Conservation (phyloP, 2,797 vertebrate species). For the Myiothlypis coronata region DNA sequence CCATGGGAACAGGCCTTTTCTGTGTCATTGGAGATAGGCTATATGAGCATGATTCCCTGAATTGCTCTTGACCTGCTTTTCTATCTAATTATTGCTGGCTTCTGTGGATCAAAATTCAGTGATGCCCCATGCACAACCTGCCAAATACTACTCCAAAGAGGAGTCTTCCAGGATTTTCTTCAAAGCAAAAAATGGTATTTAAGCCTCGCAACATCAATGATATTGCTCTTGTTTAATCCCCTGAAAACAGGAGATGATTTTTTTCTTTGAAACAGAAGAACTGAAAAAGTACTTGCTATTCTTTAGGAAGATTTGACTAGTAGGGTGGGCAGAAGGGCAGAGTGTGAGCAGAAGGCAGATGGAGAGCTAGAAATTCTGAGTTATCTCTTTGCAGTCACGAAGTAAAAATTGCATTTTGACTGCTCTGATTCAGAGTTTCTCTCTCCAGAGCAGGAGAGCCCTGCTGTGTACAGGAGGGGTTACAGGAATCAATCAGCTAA, state of each 20-base stretch:
- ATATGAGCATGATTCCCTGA: background rate
- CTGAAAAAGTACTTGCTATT: background rate
- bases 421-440: background rate
- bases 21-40: background rate
- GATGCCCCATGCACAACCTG: background rate
- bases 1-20: rapidly evolving
- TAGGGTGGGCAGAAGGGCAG: background rate
- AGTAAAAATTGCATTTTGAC: background rate
- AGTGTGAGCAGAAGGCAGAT: background rate
- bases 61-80: background rate
- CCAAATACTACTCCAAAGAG: background rate
- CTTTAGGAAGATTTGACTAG: background rate
- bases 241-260: background rate
- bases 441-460: background rate
- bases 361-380: background rate
- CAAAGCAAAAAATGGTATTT: background rate
- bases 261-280: background rate
- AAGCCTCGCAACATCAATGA: background rate
- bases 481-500: background rate
- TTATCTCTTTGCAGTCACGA: background rate
- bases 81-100: background rate
- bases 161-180: background rate
- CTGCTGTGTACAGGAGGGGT: background rate
- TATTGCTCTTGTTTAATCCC: background rate
- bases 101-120: background rate